Evolutionary conservation across 2,888 invertebrate species (phyloP).

Genomic region (Hyposoter dolosus): DNA sequence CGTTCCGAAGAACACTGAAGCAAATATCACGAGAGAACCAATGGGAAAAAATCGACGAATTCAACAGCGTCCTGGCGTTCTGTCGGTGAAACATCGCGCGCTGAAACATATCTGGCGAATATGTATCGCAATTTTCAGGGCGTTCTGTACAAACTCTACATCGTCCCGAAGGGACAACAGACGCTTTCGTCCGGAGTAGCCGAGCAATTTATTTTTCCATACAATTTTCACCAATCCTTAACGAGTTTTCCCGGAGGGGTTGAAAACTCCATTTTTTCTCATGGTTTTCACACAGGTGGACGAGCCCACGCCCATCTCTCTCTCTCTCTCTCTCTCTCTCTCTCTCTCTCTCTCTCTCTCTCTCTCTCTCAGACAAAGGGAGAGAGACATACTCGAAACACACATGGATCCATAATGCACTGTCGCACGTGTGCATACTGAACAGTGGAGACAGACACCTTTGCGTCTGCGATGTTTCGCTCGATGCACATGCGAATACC

Average conservation of each 20-base stretch:
- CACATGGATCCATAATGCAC: not conserved
- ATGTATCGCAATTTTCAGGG: not conserved
- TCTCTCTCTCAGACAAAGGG: not conserved
- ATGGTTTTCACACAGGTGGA: slow-evolving; percentile 26
- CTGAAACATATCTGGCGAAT: not conserved
- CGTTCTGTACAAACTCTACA: not conserved
- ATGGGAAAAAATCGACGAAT: not conserved
- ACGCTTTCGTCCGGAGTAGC: slow-evolving; percentile 10
- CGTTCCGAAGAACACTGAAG: no score
- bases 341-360: not conserved
- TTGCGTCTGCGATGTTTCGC: slow-evolving; percentile 10
- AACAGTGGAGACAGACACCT: slow-evolving; percentile 15
- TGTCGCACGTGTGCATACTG: not conserved
- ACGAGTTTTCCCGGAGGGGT: slow-evolving; percentile 72
- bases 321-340: not conserved
- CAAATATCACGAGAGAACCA: no score
- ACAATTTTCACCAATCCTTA: slow-evolving; percentile 76
- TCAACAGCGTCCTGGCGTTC: not conserved
- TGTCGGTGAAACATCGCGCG: not conserved
- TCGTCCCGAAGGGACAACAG: slow-evolving; percentile 30
- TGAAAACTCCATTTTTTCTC: slow-evolving; percentile 18
- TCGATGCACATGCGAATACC: slow-evolving; percentile 25
- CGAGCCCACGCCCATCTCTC: not conserved
- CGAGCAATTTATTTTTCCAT: slow-evolving; percentile 64
- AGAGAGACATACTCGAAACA: not conserved